Conservation (phyloP, 1,140 invertebrate genomes). For the Pinna nobilis region DNA sequence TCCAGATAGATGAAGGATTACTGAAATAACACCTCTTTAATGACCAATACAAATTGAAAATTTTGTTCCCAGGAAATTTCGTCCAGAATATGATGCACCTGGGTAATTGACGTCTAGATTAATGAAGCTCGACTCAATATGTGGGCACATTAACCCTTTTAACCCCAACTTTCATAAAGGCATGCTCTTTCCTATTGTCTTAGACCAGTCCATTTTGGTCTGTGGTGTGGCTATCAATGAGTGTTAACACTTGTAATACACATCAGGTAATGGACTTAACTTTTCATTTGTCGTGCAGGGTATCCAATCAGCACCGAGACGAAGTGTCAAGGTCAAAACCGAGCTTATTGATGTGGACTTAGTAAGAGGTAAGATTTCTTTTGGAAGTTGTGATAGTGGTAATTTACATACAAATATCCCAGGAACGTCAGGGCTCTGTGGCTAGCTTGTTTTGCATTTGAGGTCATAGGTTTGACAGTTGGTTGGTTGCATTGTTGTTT, state of each 20-base stretch:
- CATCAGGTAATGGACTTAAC: neutral
- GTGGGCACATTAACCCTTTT: neutral
- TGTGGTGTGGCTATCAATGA: neutral
- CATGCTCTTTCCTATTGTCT: too few relatives aligned
- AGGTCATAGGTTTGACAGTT: too few relatives aligned
- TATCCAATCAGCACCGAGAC: slow-evolving; percentile 89
- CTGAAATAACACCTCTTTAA: neutral
- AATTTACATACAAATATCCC: neutral
- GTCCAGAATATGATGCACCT: neutral
- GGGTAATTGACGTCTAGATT: too few relatives aligned
- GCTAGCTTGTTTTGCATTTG: too few relatives aligned
- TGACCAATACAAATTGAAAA: too few relatives aligned
- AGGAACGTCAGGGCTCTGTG: too few relatives aligned
- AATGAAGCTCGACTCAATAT: too few relatives aligned
- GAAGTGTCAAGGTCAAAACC: slow-evolving; percentile 90
- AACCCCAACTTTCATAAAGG: too few relatives aligned
- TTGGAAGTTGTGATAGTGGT: too few relatives aligned
- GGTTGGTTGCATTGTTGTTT: too few relatives aligned
- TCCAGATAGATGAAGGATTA: neutral
- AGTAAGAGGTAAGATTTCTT: slow-evolving; percentile 86
- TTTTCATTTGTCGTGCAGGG: slow-evolving; percentile 76
- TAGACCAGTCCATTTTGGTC: too few relatives aligned
- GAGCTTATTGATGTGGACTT: slow-evolving; percentile 97
- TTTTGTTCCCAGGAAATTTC: too few relatives aligned
- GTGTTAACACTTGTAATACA: neutral